Evolutionary conservation across 2,797 vertebrate genomes (phyloP).

Genomic region (Eulemur mongoz): DNA sequence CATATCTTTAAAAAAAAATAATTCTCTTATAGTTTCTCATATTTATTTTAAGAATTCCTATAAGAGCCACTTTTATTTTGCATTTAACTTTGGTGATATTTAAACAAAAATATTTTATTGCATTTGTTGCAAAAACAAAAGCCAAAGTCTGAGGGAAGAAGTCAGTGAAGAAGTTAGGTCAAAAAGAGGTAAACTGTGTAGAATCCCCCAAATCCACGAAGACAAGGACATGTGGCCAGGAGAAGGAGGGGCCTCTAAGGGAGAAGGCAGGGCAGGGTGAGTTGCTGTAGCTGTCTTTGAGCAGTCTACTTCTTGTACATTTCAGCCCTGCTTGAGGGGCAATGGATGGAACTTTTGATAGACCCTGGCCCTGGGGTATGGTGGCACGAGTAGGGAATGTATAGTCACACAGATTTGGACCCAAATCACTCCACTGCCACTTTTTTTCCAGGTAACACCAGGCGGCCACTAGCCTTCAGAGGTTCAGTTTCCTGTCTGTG

Average conservation of each 20-base stretch:
- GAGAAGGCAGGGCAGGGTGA: background rate
- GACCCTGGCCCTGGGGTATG: background rate
- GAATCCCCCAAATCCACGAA: background rate
- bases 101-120: background rate
- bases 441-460: background rate
- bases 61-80: background rate
- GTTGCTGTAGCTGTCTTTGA: background rate
- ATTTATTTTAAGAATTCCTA: background rate
- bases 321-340: background rate
- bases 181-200: background rate
- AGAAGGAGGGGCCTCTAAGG: background rate
- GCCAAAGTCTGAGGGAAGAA: background rate
- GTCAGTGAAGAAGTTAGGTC: background rate
- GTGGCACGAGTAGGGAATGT: background rate
- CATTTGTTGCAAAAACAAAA: background rate
- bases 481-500: background rate
- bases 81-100: background rate
- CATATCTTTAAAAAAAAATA: background rate
- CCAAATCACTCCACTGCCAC: background rate
- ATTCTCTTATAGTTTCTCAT: background rate
- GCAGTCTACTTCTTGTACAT: fast-evolving
- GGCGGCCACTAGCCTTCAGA: background rate
- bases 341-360: background rate
- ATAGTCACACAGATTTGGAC: background rate
- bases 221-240: background rate